Base-by-base conservation (phyloP, 1,140 invertebrate genomes). In the Sinonovacula constricta region DNA sequence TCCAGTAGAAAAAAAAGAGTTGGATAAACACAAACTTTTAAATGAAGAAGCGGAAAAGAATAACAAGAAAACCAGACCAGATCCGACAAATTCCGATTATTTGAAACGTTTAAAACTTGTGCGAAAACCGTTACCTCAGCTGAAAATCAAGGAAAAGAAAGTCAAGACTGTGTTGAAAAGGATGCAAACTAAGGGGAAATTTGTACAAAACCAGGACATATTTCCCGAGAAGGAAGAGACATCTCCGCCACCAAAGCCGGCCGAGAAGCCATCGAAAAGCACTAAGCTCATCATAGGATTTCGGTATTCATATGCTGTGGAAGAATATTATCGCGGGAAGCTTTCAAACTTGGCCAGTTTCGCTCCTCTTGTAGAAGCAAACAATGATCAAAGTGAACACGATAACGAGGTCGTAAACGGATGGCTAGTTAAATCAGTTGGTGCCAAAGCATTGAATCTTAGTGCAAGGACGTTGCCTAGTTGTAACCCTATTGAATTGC, bases 401-500 rank as follows among this genome's bases (percentile, higher is more conserved):
- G 62, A 54, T 30, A 59, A 72, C 14, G 71, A 75, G 39, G 71
- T 75, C 5, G 0, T 56, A 31, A 75, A 75, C 53, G 71, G 71
- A 4, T 75, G 60, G 60, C 18, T 75, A 30, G 71, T 75, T 10
- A 75, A 75, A 66, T 34, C 71, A 28, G 24, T 75, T 33, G 71
- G 71, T 30, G 36, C 59, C 10, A 66, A 3, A 3, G 59, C 49
- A 2, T 53, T 75, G 15, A 75, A 75, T 26, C 15, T 75, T 24
- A 45, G 49, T 51, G 71, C 71, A 34, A 65, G 71, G 39, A 75
- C 71, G 15, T 33, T 75, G 14, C 71, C 71, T 5, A 75, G 71
- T 33, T 75, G 71, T 22, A 75, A 75, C n/a, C 71, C 71, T 12
- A 54, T 75, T 45, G 71, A 75, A 66, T 22, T 75, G 49, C 62